Conservation (phyloP, 2,113 vertebrate species). For the Crotalus helleri region DNA sequence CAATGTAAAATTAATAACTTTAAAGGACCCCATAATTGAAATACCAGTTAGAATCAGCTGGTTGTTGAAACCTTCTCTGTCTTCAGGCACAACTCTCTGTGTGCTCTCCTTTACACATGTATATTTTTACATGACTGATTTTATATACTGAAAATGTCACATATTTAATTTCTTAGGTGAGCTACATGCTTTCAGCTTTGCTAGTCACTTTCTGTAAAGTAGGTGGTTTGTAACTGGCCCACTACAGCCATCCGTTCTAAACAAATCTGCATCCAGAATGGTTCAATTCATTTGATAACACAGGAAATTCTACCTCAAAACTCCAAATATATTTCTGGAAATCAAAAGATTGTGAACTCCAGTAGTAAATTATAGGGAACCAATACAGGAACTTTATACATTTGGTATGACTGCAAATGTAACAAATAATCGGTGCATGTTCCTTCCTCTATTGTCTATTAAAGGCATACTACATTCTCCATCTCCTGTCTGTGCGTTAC, state of each 20-base stretch:
- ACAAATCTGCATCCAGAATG: neutral
- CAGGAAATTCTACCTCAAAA: neutral
- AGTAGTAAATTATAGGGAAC: neutral
- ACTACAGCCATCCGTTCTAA: neutral
- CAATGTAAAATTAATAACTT: neutral
- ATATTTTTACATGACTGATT: neutral
- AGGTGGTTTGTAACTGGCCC: neutral
- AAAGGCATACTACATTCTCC: neutral
- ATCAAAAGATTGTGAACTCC: neutral
- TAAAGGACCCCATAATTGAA: neutral
- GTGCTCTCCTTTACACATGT: neutral
- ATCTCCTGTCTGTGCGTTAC: neutral
- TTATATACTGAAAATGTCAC: neutral
- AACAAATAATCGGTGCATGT: neutral
- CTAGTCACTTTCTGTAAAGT: neutral
- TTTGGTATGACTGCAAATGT: neutral
- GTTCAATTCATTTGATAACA: neutral
- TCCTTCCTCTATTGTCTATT: neutral
- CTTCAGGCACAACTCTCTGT: neutral
- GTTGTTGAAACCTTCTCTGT: neutral
- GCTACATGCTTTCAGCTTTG: neutral
- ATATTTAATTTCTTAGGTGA: neutral
- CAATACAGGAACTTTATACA: neutral
- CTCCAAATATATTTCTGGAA: neutral
- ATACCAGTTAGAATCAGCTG: neutral